phyloP scores from a whole-genome alignment of 2,888 invertebrate genomes.

The Baronia brevicornis region DNA sequence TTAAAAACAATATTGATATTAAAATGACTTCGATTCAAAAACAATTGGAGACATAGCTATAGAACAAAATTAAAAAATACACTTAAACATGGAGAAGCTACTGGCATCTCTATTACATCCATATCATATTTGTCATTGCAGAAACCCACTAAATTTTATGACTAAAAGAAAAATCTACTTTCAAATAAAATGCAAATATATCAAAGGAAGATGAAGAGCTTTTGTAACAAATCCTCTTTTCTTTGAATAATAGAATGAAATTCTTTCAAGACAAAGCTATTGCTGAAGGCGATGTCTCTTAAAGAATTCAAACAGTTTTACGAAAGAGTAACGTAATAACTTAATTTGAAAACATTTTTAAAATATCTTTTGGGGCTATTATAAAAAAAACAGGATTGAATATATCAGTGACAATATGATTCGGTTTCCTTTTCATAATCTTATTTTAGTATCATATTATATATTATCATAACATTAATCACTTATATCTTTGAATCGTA shows the following conservation, averaged over 20 bases:
- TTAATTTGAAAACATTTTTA: conserved; percentile 1
- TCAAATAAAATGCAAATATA: conserved; percentile 15
- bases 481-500: no score
- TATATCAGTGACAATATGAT: no score
- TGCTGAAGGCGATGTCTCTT: conserved; percentile 3
- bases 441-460: no score
- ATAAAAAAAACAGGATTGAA: background rate
- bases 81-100: no score
- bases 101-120: no score
- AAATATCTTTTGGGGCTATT: background rate
- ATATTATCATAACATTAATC: no score
- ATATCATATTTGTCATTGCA: background rate
- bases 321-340: conserved; percentile 1
- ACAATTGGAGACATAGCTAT: no score
- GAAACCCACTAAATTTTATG: background rate
- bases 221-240: conserved; percentile 14
- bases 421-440: no score
- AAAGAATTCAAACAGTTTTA: conserved; percentile 5
- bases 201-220: conserved; percentile 10
- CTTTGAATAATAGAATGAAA: conserved; percentile 15
- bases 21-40: no score
- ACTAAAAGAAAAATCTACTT: conserved; percentile 3
- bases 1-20: no score
- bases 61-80: no score
- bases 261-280: conserved; percentile 10